Base-by-base conservation (phyloP, 1,140 invertebrate species). In the Bombus affinis region DNA sequence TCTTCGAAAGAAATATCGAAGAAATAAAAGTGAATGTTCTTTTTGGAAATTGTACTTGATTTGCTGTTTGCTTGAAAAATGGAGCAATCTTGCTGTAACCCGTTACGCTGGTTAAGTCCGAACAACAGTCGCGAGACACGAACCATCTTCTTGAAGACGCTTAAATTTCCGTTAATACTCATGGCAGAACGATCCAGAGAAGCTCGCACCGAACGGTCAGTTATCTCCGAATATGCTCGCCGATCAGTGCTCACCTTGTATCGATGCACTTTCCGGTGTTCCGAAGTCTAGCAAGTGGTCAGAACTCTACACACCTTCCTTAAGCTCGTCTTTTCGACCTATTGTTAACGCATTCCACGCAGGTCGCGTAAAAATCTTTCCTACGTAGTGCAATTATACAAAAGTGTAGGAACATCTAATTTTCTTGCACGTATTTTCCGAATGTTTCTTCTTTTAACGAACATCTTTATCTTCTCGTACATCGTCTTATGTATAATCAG, bases 271-370 rank as follows among this genome's bases (percentile, higher is more conserved):
- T 92, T 37, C 71, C 37, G 87, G 87, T 79, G 80, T 92, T 92
- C 89, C 32, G 89, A 91, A 92, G 87, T 89, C 90, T 70, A 72
- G 71, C 86, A 92, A 91, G 90, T 91, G 81, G 76, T 73, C 73
- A 57, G 42, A 76, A 77, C 42, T 53, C n/a, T 84, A 44, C 32
- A n/a, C 39, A 35, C 3, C 6, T 8, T 25, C 65, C 37, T 75
- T 44, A 44, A 81, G 47, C 57, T 59, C 2, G 1, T 22, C 44
- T n/a, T 3, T 13, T 22, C 32, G 2, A 42, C 37, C 39, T 18
- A 22, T 13, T 0, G 13, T 25, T 53, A 18, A 66, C 3, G 28
- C 28, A 18, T 10, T 57, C 22, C 5, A 15, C 13, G 13, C 32
- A 66, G 32, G 0, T 66, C 65, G 10, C 15, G 65, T 13, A 66